Conservation (phyloP, 2,797 vertebrate genomes). For the Limnodromus scolopaceus region DNA sequence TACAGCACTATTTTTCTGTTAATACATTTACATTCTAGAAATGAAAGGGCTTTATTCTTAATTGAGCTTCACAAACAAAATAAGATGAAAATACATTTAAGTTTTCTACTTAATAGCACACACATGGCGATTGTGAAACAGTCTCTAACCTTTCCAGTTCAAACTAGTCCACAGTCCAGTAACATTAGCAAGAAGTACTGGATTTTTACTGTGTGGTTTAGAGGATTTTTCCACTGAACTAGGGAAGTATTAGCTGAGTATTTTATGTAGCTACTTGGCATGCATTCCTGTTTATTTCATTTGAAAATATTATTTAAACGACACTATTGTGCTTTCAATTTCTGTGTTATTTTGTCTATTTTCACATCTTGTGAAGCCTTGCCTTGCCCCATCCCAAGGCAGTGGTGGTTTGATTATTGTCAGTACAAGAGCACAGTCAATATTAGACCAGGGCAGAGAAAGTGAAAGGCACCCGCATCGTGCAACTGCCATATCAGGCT, state of each 20-base stretch:
- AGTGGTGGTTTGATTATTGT: background rate
- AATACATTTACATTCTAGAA: background rate
- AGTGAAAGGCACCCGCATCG: background rate
- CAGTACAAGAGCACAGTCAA: background rate
- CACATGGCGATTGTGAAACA: slow-evolving; percentile 60
- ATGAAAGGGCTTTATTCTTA: slow-evolving; percentile 26
- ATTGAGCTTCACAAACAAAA: slow-evolving; percentile 53
- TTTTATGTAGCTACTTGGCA: slow-evolving; percentile 16
- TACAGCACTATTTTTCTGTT: background rate
- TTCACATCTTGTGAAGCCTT: slow-evolving; percentile 38
- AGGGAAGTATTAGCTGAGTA: slow-evolving; percentile 1
- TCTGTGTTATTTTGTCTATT: slow-evolving; percentile 5
- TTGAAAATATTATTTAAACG: slow-evolving; percentile 34
- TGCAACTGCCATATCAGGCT: background rate
- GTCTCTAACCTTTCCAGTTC: slow-evolving; percentile 44
- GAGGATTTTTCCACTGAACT: slow-evolving; percentile 43
- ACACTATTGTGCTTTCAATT: slow-evolving; percentile 32
- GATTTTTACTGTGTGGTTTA: slow-evolving; percentile 39
- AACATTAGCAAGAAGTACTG: slow-evolving; percentile 23
- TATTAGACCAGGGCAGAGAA: background rate
- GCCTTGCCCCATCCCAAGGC: background rate
- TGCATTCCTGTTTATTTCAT: background rate
- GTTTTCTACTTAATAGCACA: slow-evolving; percentile 20
- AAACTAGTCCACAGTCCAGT: slow-evolving; percentile 19
- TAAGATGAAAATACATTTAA: slow-evolving; percentile 48